phyloP scores from a whole-genome alignment of 2,888 invertebrate genomes.

The Trissoscelio sp. region DNA sequence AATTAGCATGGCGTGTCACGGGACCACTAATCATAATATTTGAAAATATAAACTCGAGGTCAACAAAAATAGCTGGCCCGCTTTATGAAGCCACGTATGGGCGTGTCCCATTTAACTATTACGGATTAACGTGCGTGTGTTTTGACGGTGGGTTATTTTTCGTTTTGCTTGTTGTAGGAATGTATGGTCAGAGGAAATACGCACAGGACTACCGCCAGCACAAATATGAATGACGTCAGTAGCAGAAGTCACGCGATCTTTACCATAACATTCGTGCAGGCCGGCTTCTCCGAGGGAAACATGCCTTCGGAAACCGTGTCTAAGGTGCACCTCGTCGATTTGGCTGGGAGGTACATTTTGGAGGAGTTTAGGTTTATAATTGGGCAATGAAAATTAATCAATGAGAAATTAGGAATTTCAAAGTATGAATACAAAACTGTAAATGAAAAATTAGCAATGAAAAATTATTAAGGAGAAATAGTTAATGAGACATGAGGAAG shows the following conservation, averaged over 20 bases:
- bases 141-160: no score
- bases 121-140: no score
- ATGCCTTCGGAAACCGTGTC: constrained; percentile 95
- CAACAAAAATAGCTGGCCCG: constrained; percentile 60
- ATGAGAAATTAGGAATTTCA: no score
- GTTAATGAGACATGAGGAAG: no score
- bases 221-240: constrained; percentile 96
- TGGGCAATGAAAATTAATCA: no score
- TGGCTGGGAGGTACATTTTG: constrained; percentile 95
- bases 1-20: no score
- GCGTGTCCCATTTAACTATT: constrained; percentile 35
- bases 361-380: no score
- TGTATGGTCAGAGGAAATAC: constrained; percentile 92
- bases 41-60: constrained; percentile 46
- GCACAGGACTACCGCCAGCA: constrained; percentile 93
- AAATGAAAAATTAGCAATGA: no score
- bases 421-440: no score
- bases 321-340: constrained; percentile 94
- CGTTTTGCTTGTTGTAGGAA: constrained; percentile 84
- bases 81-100: constrained; percentile 31
- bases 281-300: constrained; percentile 90
- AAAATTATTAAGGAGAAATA: no score
- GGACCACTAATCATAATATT: constrained; percentile 63
- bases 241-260: constrained; percentile 96
- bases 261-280: constrained; percentile 95